Conservation (phyloP, 2,888 invertebrate species). For the Pyrgus malvae region DNA sequence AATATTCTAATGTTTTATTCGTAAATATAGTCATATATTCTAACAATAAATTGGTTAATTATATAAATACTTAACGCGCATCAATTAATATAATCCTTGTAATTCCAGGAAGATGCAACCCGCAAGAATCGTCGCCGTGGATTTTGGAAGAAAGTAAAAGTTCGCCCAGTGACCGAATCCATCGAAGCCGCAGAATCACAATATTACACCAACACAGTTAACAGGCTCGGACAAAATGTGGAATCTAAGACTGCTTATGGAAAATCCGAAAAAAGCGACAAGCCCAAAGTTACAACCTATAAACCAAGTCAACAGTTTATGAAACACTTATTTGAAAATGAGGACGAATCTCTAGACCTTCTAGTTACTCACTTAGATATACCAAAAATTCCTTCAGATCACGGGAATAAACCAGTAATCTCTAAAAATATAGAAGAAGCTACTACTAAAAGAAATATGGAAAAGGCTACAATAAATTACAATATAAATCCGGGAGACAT, state of each 20-base stretch:
- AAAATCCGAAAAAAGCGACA: slow-evolving; percentile 48
- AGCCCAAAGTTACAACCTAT: slow-evolving; percentile 63
- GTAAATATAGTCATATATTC: too few species aligned
- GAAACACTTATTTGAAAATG: slow-evolving; percentile 55
- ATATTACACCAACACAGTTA: slow-evolving; percentile 82
- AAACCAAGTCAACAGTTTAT: slow-evolving; percentile 61
- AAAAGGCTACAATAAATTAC: slow-evolving; percentile 32
- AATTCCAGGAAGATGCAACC: slow-evolving; percentile 54
- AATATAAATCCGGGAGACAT: slow-evolving; percentile 57
- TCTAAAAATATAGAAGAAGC: slow-evolving; percentile 24
- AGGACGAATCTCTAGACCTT: slow-evolving; percentile 44
- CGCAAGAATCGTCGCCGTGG: slow-evolving; percentile 82
- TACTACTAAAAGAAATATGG: slow-evolving; percentile 36
- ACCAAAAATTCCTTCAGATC: slow-evolving; percentile 45
- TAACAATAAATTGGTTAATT: too few species aligned
- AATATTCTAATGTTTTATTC: too few species aligned
- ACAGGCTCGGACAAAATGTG: slow-evolving; percentile 62
- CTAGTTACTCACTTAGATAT: slow-evolving; percentile 51
- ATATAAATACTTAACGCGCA: not conserved
- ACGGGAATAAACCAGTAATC: slow-evolving; percentile 33
- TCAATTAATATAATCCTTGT: not conserved
- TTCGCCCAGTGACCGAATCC: slow-evolving; percentile 83
- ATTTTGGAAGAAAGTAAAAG: slow-evolving; percentile 88
- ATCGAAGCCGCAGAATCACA: slow-evolving; percentile 92
- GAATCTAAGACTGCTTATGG: slow-evolving; percentile 49